phyloP scores from a whole-genome alignment of 37 sponge, comb jelly and placozoan genomes.

The Haliclona indistincta region DNA sequence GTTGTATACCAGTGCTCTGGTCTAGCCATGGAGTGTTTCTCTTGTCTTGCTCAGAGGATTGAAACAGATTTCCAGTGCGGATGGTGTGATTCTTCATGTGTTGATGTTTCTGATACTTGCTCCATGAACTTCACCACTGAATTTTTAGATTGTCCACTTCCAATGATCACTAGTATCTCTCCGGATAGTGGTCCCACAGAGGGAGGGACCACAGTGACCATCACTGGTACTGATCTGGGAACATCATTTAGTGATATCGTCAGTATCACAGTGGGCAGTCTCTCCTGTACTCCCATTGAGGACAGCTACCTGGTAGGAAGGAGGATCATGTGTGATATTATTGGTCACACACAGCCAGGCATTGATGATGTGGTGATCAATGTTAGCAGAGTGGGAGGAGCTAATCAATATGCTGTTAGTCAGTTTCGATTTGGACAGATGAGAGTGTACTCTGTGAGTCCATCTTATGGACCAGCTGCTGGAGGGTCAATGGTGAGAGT shows the following conservation, averaged over 20 bases:
- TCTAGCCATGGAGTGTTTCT: conserved; percentile 29
- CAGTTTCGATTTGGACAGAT: conserved; percentile 16
- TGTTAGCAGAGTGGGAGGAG: too few species aligned
- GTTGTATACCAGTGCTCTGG: conserved; percentile 39
- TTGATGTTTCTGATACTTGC: background rate
- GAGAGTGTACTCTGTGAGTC: conserved; percentile 34
- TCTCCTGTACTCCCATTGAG: conserved; percentile 17
- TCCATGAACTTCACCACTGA: too few species aligned
- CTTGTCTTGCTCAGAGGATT: conserved; percentile 31
- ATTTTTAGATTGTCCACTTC: conserved; percentile 32
- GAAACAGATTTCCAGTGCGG: conserved; percentile 50
- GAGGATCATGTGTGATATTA: conserved; percentile 35
- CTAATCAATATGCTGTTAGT: background rate
- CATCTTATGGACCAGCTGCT: conserved; percentile 69
- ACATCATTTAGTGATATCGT: conserved; percentile 25
- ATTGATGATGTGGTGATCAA: background rate
- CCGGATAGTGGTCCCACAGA: conserved; percentile 59
- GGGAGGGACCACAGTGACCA: conserved; percentile 67
- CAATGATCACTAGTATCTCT: conserved; percentile 29
- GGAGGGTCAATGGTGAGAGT: conserved; percentile 69
- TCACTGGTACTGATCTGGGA: conserved; percentile 76
- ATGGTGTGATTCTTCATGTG: conserved; percentile 41
- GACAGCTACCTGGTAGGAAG: conserved; percentile 30
- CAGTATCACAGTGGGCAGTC: conserved; percentile 21
- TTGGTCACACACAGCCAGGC: background rate